These are phyloP conservation scores for Drosophila rufa DNA, from an alignment of 1,140 invertebrate species.

Conservation along the genomic window DNA sequence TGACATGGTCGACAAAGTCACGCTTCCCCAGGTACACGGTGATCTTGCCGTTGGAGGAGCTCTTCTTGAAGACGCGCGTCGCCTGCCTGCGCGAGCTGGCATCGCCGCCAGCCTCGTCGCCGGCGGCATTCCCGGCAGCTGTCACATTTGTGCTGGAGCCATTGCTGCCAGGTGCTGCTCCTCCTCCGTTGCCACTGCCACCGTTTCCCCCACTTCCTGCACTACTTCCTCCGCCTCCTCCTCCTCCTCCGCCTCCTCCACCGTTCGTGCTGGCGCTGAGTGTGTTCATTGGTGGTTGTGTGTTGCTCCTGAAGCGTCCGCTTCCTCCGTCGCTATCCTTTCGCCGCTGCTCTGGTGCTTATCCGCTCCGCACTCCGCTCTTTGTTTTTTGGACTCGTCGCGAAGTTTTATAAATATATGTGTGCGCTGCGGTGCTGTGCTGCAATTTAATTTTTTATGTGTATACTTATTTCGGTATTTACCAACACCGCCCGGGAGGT, in stretches of 20 bases:
- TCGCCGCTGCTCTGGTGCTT: conserved; percentile 18
- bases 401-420: conserved; percentile 61
- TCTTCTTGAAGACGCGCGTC: conserved; percentile 95
- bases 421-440: conserved; percentile 33
- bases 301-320: conserved; percentile 43
- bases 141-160: conserved; percentile 49
- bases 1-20: conserved; percentile 98
- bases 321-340: conserved; percentile 33
- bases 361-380: conserved; percentile 28
- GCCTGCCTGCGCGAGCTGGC: conserved; percentile 86
- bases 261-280: conserved; percentile 65
- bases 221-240: conserved; percentile 26
- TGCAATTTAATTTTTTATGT: conserved; percentile 77
- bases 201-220: conserved; percentile 38
- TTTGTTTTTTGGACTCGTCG: conserved; percentile 47
- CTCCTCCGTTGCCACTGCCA: conserved; percentile 23
- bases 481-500: neutral
- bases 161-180: conserved; percentile 24
- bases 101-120: conserved; percentile 85
- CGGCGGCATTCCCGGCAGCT: conserved; percentile 34
- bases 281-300: conserved; percentile 67
- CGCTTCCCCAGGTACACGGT: conserved; percentile 98
- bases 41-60: conserved; percentile 97
- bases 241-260: conserved; percentile 46
- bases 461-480: conserved; percentile 55